Evolutionary conservation across 1,140 invertebrate genomes (phyloP).

Genomic region (Protaetia brevitarsis): DNA sequence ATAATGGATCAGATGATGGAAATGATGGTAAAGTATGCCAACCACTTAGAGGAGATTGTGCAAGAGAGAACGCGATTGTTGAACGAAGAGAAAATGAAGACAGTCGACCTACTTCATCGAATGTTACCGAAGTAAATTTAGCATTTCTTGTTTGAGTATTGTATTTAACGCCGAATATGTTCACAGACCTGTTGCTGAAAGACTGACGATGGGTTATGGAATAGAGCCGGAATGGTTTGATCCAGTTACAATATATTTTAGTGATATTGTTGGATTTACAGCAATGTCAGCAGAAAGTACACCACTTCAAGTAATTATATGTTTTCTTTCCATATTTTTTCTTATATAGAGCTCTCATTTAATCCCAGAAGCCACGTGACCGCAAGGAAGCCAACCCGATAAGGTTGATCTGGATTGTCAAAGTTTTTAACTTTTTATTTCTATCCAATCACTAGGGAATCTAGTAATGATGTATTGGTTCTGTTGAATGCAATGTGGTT

Average conservation of each 20-base stretch:
- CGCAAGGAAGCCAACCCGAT: too few species aligned
- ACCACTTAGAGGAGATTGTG: slow-evolving; percentile 92
- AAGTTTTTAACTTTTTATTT: too few species aligned
- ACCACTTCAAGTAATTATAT: slow-evolving; percentile 81
- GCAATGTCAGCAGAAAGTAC: slow-evolving; percentile 93
- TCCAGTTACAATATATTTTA: slow-evolving; percentile 95
- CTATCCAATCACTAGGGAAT: too few species aligned
- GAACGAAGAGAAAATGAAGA: slow-evolving; percentile 90
- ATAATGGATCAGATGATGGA: slow-evolving; percentile 97
- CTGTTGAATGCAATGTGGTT: not conserved
- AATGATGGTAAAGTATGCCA: slow-evolving; percentile 94
- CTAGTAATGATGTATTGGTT: not conserved
- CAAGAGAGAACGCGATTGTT: slow-evolving; percentile 82
- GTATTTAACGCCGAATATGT: not conserved
- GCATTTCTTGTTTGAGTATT: not conserved
- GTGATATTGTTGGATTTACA: slow-evolving; percentile 98
- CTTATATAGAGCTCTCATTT: too few species aligned
- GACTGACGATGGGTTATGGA: slow-evolving; percentile 81
- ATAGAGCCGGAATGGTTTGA: slow-evolving; percentile 95
- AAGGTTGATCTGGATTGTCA: too few species aligned
- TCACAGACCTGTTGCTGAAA: slow-evolving; percentile 73
- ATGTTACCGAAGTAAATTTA: slow-evolving; percentile 83
- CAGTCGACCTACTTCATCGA: slow-evolving; percentile 86
- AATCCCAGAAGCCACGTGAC: too few species aligned
- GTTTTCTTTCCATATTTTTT: too few species aligned